phyloP scores from a whole-genome alignment of 92 coral and sea anemone genomes.

The Phymanthus crucifer region DNA sequence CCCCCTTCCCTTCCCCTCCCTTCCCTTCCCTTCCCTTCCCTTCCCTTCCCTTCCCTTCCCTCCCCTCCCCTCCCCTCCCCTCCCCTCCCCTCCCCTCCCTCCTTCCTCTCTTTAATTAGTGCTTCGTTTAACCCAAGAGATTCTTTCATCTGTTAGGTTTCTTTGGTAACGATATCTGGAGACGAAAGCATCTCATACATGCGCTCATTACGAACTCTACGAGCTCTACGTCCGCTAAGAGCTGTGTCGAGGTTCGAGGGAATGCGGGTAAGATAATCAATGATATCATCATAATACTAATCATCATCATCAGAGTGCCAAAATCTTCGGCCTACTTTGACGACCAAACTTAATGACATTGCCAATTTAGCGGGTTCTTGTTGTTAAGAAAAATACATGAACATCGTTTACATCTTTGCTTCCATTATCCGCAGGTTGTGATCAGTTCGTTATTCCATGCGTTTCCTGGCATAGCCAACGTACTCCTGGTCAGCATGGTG shows the following conservation, averaged over 20 bases:
- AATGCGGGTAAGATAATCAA: conserved; percentile 66
- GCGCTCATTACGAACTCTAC: conserved; percentile 86
- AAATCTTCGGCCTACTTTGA: too few species aligned
- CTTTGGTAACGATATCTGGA: conserved; percentile 63
- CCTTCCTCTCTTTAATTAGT: neutral
- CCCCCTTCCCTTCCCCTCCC: too few species aligned
- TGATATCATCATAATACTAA: too few species aligned
- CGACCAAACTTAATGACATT: too few species aligned
- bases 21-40: too few species aligned
- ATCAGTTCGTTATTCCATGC: conserved; percentile 89
- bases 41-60: too few species aligned
- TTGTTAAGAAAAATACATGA: too few species aligned
- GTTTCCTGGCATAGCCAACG: conserved; percentile 95
- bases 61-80: too few species aligned
- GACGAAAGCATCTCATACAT: conserved; percentile 59
- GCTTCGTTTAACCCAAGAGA: neutral
- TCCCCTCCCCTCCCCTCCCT: too few species aligned
- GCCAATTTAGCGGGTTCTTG: too few species aligned
- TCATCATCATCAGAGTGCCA: too few species aligned
- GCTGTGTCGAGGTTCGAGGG: conserved; percentile 96
- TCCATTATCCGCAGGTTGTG: conserved; percentile 59
- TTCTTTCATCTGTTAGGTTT: conserved; percentile 35
- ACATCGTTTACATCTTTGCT: too few species aligned
- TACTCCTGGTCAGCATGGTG: conserved; percentile 85
- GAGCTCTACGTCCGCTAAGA: conserved; percentile 89